A percentile compares a stretch with the other conserved stretches of the same genome.
These are phyloP conservation scores for Drosophila parvula DNA, from an alignment of 1,140 invertebrate species.

Conservation along the genomic window DNA sequence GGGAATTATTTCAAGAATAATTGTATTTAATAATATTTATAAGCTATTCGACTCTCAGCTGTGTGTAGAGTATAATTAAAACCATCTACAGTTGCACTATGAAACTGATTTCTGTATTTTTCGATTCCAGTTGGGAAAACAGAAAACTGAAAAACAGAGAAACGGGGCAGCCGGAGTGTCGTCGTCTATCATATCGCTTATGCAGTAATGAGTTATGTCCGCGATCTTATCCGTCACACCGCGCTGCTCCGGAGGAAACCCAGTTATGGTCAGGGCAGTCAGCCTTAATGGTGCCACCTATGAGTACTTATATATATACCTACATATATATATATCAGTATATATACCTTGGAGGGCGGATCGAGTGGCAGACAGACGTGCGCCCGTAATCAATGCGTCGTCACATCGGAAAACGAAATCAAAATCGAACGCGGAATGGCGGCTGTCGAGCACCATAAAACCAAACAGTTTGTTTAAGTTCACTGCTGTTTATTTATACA, in stretches of 20 bases:
- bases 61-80: slow-evolving; percentile 10
- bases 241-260: slow-evolving; percentile 44
- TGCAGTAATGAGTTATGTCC: slow-evolving; percentile 78
- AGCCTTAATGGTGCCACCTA: slow-evolving; percentile 28
- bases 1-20: too few species aligned
- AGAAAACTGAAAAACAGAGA: slow-evolving; percentile 15
- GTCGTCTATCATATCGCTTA: slow-evolving; percentile 64
- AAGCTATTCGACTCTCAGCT: neutral
- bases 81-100: slow-evolving; percentile 7
- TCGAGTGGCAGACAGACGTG: slow-evolving; percentile 52
- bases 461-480: slow-evolving; percentile 79
- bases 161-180: slow-evolving; percentile 22
- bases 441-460: slow-evolving; percentile 33
- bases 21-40: too few species aligned
- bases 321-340: neutral
- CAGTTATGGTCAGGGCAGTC: slow-evolving; percentile 55
- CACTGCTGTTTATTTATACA: slow-evolving; percentile 76
- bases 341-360: neutral
- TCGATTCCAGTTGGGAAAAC: slow-evolving; percentile 14
- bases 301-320: neutral
- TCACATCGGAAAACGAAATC: slow-evolving; percentile 58
- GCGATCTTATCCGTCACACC: slow-evolving; percentile 71
- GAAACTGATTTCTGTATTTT: slow-evolving; percentile 30
- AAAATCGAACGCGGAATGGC: slow-evolving; percentile 24
- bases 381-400: slow-evolving; percentile 76